Evolutionary conservation across 1,140 invertebrate genomes (phyloP).

Genomic region (Pararge aegeria): DNA sequence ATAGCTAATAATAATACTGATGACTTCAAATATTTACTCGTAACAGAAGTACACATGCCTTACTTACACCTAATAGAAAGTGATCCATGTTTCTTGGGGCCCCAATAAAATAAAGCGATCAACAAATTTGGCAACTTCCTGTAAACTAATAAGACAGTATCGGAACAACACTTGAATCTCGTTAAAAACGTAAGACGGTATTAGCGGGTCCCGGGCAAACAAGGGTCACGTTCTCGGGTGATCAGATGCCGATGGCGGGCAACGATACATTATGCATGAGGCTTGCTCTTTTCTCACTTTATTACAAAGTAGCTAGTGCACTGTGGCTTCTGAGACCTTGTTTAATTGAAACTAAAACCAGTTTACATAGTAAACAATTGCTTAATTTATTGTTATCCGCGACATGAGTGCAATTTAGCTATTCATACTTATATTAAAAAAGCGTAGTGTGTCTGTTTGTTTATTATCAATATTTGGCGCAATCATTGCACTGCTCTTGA

Average conservation of each 20-base stretch:
- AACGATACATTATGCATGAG: conserved; percentile 65
- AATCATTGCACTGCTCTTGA: no score
- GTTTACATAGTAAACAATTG: no score
- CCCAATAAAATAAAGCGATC: not conserved
- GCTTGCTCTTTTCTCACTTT: conserved; percentile 16
- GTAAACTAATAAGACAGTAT: not conserved
- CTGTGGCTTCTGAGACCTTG: conserved; percentile 4
- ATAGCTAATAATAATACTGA: no score
- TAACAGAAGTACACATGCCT: no score
- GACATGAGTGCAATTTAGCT: no score
- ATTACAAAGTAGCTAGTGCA: conserved; percentile 11
- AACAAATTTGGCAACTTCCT: not conserved
- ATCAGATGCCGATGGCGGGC: conserved; percentile 44
- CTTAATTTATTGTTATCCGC: no score
- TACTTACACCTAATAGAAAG: no score
- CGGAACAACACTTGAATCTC: conserved; percentile 3
- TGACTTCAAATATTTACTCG: no score
- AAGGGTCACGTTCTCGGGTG: conserved; percentile 53
- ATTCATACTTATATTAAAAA: no score
- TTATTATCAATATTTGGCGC: no score
- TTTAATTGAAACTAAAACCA: conserved; percentile 14
- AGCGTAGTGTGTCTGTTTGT: no score
- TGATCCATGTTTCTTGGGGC: not conserved
- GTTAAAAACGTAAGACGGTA: conserved; percentile 55
- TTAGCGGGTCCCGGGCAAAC: conserved; percentile 60